Evolutionary conservation across 2,113 vertebrate species (phyloP), one percentile per base, ranked within the genome.

Genomic region (Saccopteryx leptura): DNA sequence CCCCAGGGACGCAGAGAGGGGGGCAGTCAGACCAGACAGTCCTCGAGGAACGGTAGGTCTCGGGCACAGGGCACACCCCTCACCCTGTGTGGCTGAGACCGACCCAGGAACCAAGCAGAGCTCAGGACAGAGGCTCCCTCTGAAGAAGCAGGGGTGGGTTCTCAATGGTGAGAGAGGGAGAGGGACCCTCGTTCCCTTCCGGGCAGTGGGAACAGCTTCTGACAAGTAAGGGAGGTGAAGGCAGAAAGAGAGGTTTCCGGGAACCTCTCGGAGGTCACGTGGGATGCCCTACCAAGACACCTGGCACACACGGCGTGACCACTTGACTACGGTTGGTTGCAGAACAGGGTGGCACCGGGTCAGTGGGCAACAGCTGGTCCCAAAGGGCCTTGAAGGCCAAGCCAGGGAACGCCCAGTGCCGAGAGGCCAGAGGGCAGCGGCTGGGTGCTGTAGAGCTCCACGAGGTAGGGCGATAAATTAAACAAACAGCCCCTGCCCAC

Each of bases 401-500:
- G 58, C 46, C 18, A 15, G 84, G 81, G 74, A 5, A 0, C 24
- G 39, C 46, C 11, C 0, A 4, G 54, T 0, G 3, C 63, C 11
- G 0, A 23, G n/a, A 54, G 46, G 33, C 71, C 48, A 15, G 39
- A 13, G 94, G 97, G 83, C 97, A 97, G 97, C 95, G 97, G 84
- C 89, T 23, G 26, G 91, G 95, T 4, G 84, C 11, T 14, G 26
- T 1, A 17, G 85, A 23, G 11, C 46, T 98, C 96, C 91, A 94
- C 94, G 95, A 97, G 98, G 97, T 95, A 97, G 97, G 96, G 97
- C 93, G 95, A 97, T 98, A 98, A 98, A 98, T 98, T 98, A 98
- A 98, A 97, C 98, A 97, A 97, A 98, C 93, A 97, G 98, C 98
- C 98, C 97, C 96, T 96, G 97, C 95, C 92, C 76, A 93, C 97